Evolutionary conservation across 2,797 vertebrate genomes (phyloP).

Genomic region (Darevskia nairensis): DNA sequence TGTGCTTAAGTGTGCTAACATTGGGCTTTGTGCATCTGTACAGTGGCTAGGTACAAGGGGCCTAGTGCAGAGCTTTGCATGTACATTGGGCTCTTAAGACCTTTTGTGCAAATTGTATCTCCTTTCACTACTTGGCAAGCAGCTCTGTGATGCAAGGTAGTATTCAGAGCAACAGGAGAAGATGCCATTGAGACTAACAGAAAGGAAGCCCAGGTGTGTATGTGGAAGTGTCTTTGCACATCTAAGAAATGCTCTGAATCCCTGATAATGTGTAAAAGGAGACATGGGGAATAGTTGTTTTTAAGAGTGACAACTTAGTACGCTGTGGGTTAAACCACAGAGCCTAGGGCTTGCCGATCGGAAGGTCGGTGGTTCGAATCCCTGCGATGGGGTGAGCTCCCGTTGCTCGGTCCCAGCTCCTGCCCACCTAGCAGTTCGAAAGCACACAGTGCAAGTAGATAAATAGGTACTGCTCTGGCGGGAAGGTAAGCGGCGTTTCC

Average conservation of each 20-base stretch:
- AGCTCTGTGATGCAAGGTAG: neutral
- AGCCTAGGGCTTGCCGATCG: too few relatives aligned
- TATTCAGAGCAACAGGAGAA: neutral
- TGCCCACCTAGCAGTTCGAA: too few relatives aligned
- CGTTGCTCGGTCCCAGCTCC: too few relatives aligned
- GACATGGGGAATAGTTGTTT: neutral
- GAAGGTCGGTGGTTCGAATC: too few relatives aligned
- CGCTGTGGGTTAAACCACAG: too few relatives aligned
- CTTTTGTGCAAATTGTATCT: too few relatives aligned
- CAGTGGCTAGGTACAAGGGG: neutral
- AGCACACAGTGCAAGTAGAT: too few relatives aligned
- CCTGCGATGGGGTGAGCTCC: too few relatives aligned
- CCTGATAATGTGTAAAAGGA: neutral
- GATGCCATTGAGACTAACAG: neutral
- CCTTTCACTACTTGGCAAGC: neutral
- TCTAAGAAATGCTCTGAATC: neutral
- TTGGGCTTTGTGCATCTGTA: neutral
- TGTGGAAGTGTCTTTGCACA: neutral
- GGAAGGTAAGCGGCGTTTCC: too few relatives aligned
- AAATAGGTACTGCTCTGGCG: too few relatives aligned
- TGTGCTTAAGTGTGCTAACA: neutral
- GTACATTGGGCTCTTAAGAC: too few relatives aligned
- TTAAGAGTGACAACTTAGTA: neutral
- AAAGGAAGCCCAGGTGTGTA: neutral
- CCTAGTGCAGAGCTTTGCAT: neutral